Percentiles rank a stretch among this genome's conserved stretches.
Conservation (phyloP, 2,113 vertebrate genomes). For the Bufo gargarizans region DNA sequence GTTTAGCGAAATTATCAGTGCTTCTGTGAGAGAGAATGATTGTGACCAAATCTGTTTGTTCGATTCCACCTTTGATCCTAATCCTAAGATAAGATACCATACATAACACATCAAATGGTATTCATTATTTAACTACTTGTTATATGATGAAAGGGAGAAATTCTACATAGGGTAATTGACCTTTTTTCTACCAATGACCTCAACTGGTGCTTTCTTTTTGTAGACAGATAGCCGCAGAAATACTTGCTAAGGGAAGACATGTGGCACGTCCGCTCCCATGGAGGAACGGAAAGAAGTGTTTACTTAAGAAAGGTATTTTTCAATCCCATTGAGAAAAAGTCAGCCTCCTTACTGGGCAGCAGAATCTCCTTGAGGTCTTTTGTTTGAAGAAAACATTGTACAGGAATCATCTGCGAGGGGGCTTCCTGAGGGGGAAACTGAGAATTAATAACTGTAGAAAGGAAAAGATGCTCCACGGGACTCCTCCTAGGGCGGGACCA, state of each 20-base stretch:
- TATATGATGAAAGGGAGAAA: conserved; percentile 4
- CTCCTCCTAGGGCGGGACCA: not conserved
- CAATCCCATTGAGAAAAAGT: conserved; percentile 16
- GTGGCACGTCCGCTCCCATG: conserved; percentile 10
- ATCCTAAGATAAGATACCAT: conserved; percentile 5
- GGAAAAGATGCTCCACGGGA: conserved; percentile 24
- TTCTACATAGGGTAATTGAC: not conserved
- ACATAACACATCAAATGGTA: not conserved
- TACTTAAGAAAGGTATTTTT: conserved; percentile 33
- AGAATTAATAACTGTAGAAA: conserved; percentile 11
- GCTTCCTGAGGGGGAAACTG: conserved; percentile 27
- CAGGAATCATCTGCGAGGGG: conserved; percentile 37
- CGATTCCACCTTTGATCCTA: not conserved
- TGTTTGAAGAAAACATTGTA: conserved; percentile 3
- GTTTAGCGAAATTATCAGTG: not conserved
- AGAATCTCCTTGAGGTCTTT: conserved; percentile 12
- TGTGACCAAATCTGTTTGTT: not conserved
- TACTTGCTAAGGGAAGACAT: not conserved
- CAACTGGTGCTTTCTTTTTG: not conserved
- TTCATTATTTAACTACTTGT: conserved; percentile 5
- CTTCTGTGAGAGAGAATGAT: not conserved
- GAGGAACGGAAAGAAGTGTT: conserved; percentile 38
- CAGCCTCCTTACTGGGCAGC: not conserved
- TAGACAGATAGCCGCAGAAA: not conserved
- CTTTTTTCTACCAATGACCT: not conserved